Evolutionary conservation across 1,140 invertebrate species (phyloP).

Genomic region (Saccostrea cuccullata): DNA sequence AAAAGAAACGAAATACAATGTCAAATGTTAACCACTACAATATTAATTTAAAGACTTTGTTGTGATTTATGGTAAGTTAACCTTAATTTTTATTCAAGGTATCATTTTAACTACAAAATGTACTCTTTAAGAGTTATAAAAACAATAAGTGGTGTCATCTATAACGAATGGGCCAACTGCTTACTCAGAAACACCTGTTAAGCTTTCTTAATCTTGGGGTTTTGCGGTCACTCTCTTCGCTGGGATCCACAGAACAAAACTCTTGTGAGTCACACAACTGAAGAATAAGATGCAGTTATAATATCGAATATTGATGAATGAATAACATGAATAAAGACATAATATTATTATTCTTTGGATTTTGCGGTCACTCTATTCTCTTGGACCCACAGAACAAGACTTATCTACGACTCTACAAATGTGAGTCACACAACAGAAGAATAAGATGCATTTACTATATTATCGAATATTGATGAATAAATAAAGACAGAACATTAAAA

Average conservation of each 20-base stretch:
- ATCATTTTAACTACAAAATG: neutral
- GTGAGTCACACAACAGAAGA: too few species aligned
- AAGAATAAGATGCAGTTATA: too few species aligned
- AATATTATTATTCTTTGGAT: too few species aligned
- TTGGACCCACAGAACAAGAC: too few species aligned
- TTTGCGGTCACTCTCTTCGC: neutral
- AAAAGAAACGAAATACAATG: neutral
- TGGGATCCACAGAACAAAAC: neutral
- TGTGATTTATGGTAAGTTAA: neutral
- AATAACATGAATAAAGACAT: too few species aligned
- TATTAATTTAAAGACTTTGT: neutral
- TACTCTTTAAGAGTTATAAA: neutral
- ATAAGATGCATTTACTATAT: too few species aligned
- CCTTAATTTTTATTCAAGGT: neutral
- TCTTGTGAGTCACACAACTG: neutral
- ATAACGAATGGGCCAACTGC: neutral
- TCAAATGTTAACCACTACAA: neutral
- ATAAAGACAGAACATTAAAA: too few species aligned
- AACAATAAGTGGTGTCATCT: neutral
- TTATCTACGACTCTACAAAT: too few species aligned
- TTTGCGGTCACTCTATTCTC: too few species aligned
- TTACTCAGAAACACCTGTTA: neutral
- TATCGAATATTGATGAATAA: too few species aligned
- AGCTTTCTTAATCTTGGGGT: neutral
- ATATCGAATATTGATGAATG: too few species aligned